Evolutionary conservation across 2,797 vertebrate genomes (phyloP).

Genomic region (Propithecus perrieri): DNA sequence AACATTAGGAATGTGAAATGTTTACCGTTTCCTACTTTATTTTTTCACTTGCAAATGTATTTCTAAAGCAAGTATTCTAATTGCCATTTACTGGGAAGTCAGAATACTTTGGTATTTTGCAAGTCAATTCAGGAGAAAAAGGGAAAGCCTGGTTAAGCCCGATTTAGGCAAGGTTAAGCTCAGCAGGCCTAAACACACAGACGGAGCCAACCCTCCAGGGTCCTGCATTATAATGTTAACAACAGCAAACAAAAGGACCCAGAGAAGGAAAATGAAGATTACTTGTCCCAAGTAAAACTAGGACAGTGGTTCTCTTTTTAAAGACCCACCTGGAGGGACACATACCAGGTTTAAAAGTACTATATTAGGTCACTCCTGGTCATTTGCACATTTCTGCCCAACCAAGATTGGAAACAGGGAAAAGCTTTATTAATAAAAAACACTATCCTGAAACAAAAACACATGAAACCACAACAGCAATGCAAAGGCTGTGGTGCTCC

Average conservation of each 20-base stretch:
- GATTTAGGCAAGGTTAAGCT: conserved; percentile 73
- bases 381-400: neutral
- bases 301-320: neutral
- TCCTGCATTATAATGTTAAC: conserved; percentile 61
- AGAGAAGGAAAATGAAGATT: neutral
- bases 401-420: neutral
- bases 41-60: conserved; percentile 85
- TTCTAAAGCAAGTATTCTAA: conserved; percentile 78
- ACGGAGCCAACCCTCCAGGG: neutral
- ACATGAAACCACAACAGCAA: neutral
- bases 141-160: conserved; percentile 72
- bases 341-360: neutral
- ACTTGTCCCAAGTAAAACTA: neutral
- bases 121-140: conserved; percentile 81
- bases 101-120: conserved; percentile 83
- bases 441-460: neutral
- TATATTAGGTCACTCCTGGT: neutral
- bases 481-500: neutral
- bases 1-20: conserved; percentile 72
- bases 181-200: conserved; percentile 81
- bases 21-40: conserved; percentile 63
- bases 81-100: conserved; percentile 74
- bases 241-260: conserved; percentile 33
- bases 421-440: neutral
- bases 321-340: neutral